Conservation (phyloP, 2,888 invertebrate species). For the Eupithecia vulgata region DNA sequence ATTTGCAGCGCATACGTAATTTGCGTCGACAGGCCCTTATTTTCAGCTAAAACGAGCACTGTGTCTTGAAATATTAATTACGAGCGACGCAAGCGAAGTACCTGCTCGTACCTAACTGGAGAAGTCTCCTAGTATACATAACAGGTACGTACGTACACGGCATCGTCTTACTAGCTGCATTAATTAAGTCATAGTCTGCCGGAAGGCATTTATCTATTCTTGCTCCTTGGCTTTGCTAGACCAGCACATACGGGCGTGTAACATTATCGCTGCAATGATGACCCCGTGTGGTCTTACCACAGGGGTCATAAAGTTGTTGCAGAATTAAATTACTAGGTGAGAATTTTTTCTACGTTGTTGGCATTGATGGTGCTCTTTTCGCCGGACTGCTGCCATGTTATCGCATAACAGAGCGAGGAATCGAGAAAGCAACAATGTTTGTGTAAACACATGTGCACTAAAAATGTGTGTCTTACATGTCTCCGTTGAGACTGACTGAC, state of each 20-base stretch:
- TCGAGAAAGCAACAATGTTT: background rate
- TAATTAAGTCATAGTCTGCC: constrained; percentile 10
- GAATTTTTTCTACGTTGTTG: background rate
- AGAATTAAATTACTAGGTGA: background rate
- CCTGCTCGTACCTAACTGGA: background rate
- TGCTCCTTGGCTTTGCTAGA: background rate
- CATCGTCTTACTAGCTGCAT: constrained; percentile 10
- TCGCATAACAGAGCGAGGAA: background rate
- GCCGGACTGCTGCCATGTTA: background rate
- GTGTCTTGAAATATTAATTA: constrained; percentile 1
- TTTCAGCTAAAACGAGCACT: background rate
- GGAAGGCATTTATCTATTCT: constrained; percentile 10
- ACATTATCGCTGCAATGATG: background rate
- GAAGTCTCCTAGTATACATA: background rate
- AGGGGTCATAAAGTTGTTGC: background rate
- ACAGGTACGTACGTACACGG: background rate
- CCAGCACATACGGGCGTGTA: background rate
- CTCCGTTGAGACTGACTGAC: too few relatives aligned
- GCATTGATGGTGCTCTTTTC: background rate
- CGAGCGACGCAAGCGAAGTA: background rate
- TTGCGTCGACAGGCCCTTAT: constrained; percentile 1
- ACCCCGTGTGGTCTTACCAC: background rate
- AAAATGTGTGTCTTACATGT: background rate
- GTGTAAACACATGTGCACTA: background rate
- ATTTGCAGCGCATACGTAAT: constrained; percentile 1